Conservation (phyloP, 2,888 invertebrate genomes). For the Synergus itoensis region DNA sequence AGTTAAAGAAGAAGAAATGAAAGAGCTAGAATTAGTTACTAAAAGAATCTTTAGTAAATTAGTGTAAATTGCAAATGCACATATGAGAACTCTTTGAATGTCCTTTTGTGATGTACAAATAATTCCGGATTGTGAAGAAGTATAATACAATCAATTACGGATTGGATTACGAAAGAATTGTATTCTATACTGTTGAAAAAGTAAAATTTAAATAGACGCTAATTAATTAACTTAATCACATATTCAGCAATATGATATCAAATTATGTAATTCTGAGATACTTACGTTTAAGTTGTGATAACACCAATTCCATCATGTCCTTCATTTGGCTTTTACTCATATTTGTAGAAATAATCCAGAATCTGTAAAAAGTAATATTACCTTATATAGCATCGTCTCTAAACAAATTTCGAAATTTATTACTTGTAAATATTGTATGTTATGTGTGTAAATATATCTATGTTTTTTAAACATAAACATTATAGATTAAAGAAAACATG, state of each 20-base stretch:
- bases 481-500: not conserved
- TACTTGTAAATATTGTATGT: not conserved
- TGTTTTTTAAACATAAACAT: too few relatives aligned
- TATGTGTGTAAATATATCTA: too few relatives aligned
- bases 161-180: not conserved
- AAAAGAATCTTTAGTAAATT: not conserved
- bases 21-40: not conserved
- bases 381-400: not conserved
- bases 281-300: conserved; percentile 12
- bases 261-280: not conserved
- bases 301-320: conserved; percentile 23
- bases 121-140: not conserved
- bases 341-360: conserved; percentile 14
- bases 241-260: not conserved
- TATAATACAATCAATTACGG: not conserved
- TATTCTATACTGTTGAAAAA: too few relatives aligned
- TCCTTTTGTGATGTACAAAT: not conserved
- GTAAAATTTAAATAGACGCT: too few relatives aligned
- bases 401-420: not conserved
- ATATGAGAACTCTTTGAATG: not conserved
- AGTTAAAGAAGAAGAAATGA: not conserved
- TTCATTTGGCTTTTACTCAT: not conserved
- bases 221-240: not conserved
- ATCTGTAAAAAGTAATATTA: not conserved
- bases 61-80: not conserved